Percentiles rank a stretch among this genome's conserved stretches.
Conservation (phyloP, 2,113 vertebrate genomes). For the Amphiprion ocellaris region DNA sequence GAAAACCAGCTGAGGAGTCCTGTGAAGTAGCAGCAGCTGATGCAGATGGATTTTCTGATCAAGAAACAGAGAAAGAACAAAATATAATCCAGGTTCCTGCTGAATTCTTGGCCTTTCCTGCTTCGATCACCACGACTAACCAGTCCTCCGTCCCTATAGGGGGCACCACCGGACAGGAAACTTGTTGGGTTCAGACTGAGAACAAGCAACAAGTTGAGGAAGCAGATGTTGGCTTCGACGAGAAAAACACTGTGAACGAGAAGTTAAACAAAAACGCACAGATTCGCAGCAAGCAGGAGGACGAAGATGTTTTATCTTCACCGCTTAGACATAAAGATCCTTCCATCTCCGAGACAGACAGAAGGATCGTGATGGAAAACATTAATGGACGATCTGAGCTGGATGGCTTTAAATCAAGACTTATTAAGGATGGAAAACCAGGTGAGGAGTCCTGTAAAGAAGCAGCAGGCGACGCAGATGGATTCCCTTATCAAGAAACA, state of each 20-base stretch:
- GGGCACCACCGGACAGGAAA: conserved; percentile 36
- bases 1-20: neutral
- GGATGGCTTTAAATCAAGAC: too few species aligned
- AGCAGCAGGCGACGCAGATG: too few species aligned
- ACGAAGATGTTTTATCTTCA: neutral
- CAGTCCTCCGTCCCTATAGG: conserved; percentile 44
- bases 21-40: neutral
- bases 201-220: neutral
- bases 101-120: neutral
- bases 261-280: neutral
- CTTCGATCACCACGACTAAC: neutral
- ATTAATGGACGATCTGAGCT: too few species aligned
- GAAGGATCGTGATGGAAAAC: neutral
- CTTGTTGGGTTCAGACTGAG: neutral
- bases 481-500: too few species aligned
- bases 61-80: too few species aligned
- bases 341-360: neutral
- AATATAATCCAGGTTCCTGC: neutral
- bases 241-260: conserved; percentile 45
- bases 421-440: neutral
- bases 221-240: neutral
- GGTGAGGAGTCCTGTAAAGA: neutral
- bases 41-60: conserved; percentile 18
- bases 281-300: neutral
- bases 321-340: neutral